phyloP scores from a whole-genome alignment of 2,797 vertebrate species.

The Sphaeramia orbicularis region DNA sequence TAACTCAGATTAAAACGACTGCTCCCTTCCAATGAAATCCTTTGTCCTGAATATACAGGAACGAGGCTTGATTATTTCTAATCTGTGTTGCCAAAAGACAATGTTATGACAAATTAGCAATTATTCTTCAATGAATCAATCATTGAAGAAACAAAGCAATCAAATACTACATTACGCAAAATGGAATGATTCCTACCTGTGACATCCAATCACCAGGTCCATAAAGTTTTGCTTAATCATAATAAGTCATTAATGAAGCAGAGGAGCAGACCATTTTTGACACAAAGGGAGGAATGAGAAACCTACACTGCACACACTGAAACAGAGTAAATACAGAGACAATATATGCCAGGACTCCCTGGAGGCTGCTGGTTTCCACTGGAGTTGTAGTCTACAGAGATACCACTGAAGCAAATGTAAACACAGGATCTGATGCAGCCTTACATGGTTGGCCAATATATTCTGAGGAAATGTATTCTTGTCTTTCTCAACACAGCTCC shows the following conservation, averaged over 20 bases:
- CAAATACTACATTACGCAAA: constrained; percentile 6
- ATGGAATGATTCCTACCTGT: neutral
- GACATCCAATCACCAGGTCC: constrained; percentile 14
- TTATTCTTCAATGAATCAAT: neutral
- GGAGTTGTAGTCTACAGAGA: constrained; percentile 25
- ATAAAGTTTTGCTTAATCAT: constrained; percentile 6
- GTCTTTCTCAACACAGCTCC: neutral
- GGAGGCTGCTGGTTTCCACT: constrained; percentile 39
- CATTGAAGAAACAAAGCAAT: neutral
- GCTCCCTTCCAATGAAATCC: neutral
- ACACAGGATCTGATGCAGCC: constrained; percentile 22
- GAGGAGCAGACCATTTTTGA: constrained; percentile 10
- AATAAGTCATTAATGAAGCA: constrained; percentile 11
- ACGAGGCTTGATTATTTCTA: neutral
- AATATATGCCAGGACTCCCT: constrained; percentile 40
- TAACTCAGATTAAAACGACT: neutral
- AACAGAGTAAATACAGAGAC: constrained; percentile 44
- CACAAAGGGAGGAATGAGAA: constrained; percentile 12
- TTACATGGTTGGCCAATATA: neutral
- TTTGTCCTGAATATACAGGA: neutral
- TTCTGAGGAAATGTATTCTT: neutral
- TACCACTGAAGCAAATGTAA: constrained; percentile 33
- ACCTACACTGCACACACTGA: constrained; percentile 8
- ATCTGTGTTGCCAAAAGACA: neutral
- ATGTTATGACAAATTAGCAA: neutral